Percentiles rank a stretch among this genome's conserved stretches.
Evolutionary conservation across 53 echinoderm and acorn worm species (phyloP).

Genomic region (Astropecten irregularis): DNA sequence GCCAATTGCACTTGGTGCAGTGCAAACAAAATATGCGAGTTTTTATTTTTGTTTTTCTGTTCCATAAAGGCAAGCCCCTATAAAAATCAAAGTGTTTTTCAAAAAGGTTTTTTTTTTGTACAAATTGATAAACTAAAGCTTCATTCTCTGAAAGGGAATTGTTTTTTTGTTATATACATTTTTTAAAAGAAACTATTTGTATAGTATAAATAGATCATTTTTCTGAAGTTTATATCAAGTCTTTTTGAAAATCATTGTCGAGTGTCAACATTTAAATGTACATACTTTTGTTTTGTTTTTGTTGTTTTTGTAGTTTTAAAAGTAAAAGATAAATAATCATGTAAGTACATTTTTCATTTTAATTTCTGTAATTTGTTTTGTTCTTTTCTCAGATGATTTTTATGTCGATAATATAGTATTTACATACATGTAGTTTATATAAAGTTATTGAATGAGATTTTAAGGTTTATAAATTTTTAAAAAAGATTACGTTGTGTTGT

Average conservation of each 20-base stretch:
- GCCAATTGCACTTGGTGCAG: too few species aligned
- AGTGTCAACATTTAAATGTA: conserved; percentile 10
- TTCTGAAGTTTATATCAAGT: conserved; percentile 34
- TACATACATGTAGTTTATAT: conserved; percentile 45
- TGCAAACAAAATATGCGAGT: too few species aligned
- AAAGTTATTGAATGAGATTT: background rate
- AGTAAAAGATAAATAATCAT: background rate
- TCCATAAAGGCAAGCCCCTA: too few species aligned
- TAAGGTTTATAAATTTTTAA: conserved; percentile 20
- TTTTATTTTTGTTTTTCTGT: too few species aligned
- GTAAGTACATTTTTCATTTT: background rate
- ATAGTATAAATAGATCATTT: conserved; percentile 41
- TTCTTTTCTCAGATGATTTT: conserved; percentile 9
- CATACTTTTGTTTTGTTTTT: background rate
- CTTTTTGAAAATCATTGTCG: conserved; percentile 4
- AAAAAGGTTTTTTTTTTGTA: conserved; percentile 12
- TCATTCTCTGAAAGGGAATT: background rate
- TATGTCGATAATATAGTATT: conserved; percentile 43
- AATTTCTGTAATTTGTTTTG: background rate
- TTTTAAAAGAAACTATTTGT: conserved; percentile 36
- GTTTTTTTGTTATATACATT: background rate
- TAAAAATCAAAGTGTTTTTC: background rate
- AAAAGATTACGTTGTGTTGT: background rate
- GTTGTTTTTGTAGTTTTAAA: conserved; percentile 24
- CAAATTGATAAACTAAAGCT: background rate